These are phyloP conservation scores for Plodia interpunctella DNA, from an alignment of 1,140 invertebrate species.

Conservation along the genomic window DNA sequence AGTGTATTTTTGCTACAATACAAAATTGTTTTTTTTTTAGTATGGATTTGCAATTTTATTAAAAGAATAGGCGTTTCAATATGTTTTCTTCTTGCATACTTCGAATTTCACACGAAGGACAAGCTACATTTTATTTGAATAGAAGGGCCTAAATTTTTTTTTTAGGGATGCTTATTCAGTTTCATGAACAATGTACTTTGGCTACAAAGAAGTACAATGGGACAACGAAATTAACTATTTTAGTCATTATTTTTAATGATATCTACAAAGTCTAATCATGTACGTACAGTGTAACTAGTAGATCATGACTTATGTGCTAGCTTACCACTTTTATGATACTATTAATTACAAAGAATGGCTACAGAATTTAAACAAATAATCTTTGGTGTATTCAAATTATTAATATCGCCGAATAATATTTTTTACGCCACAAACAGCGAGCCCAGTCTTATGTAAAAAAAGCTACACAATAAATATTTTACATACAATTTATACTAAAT, in stretches of 20 bases:
- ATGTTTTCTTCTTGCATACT: too few species aligned
- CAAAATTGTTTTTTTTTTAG: too few species aligned
- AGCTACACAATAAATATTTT: neutral
- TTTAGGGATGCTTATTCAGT: constrained; percentile 10
- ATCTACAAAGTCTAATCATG: neutral
- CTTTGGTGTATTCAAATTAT: constrained; percentile 23
- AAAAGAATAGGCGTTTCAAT: too few species aligned
- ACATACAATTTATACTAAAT: constrained; percentile 6
- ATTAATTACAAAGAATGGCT: neutral
- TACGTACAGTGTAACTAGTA: constrained; percentile 1
- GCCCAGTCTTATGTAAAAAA: constrained; percentile 8
- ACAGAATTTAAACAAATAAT: constrained; percentile 7
- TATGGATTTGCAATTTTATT: too few species aligned
- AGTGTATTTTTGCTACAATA: too few species aligned
- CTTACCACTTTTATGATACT: neutral
- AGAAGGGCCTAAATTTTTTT: neutral
- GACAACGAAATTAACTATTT: neutral
- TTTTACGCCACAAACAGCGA: neutral
- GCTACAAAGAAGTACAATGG: too few species aligned
- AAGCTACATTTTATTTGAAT: neutral
- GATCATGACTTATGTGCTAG: neutral
- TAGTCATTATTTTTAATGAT: neutral
- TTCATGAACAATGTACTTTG: neutral
- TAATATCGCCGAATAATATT: neutral
- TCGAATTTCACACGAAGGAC: too few species aligned